phyloP scores from a whole-genome alignment of 1,140 invertebrate species.

The Caenorhabditis latens region DNA sequence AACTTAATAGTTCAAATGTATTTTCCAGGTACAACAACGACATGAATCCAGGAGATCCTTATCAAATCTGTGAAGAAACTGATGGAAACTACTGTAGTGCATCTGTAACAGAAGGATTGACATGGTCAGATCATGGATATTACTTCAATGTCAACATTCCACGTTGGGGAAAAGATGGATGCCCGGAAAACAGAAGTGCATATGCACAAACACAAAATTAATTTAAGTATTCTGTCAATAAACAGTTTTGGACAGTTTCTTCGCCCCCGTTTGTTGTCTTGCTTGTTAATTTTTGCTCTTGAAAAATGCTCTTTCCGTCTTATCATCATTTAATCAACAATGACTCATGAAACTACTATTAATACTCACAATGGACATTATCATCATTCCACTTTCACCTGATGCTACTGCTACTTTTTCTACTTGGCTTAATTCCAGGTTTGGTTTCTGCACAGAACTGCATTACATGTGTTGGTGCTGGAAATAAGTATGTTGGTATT shows the following conservation, averaged over 20 bases:
- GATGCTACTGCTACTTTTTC: not conserved
- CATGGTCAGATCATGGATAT: conserved; percentile 24
- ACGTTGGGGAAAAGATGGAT: conserved; percentile 1
- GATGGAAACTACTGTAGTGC: conserved; percentile 58
- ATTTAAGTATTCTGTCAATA: too few species aligned
- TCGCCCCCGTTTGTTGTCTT: too few species aligned
- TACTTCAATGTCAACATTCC: conserved; percentile 48
- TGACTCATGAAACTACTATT: too few species aligned
- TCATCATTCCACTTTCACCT: not conserved
- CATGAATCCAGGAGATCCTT: conserved; percentile 33
- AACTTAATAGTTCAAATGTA: not conserved
- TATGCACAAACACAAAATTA: not conserved
- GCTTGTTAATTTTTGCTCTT: too few species aligned
- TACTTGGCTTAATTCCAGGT: not conserved
- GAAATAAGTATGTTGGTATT: not conserved
- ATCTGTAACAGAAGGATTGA: conserved; percentile 12
- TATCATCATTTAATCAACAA: too few species aligned
- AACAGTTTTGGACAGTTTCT: too few species aligned
- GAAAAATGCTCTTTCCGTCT: too few species aligned
- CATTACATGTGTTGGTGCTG: not conserved
- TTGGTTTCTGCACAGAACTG: not conserved
- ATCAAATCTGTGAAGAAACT: conserved; percentile 52
- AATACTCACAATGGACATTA: too few species aligned
- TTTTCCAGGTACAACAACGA: conserved; percentile 12
- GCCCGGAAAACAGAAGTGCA: conserved; percentile 13